Base-by-base conservation (phyloP, 2,113 vertebrate genomes). In the Rhea americana region DNA sequence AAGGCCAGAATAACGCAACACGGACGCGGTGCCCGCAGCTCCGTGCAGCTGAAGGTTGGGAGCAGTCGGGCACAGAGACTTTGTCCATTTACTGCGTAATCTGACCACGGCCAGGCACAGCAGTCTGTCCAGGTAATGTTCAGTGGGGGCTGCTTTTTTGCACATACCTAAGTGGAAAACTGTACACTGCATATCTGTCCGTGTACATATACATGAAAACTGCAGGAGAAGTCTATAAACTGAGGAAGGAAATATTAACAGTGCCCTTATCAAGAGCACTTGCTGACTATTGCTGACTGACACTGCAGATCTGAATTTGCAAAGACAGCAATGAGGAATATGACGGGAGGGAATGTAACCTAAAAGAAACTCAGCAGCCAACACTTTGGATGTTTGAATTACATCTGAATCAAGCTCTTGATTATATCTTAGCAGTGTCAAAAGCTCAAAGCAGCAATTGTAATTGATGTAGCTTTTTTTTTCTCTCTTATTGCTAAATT, bases 391-490 rank as follows among this genome's bases (percentile, higher is more conserved):
- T 89, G 83, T 83, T 83, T 79, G 92, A 94, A 71, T 85, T 93
- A 58, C 53, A 93, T 82, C 81, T 81, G 84, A 92, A 87, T 87
- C 82, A 45, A 87, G 86, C 86, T 84, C 92, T 87, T 87, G 67
- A 72, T 97, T 94, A 91, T 91, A 87, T 85, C 80, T 89, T 65
- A 85, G 92, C 71, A 81, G 91, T 71, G 22, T 91, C 30, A 79
- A 78, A 79, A 94, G 93, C 96, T 94, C 20, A 45, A 71, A 85
- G 96, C 53, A 63, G 95, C 74, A 41, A 84, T 67, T 95, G 81
- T 84, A 94, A 95, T 71, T 88, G 90, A 92, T 62, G 91, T 85
- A 4, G 28, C 83, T 12, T 13, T 5, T 4, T 0, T 7, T 32
- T 70, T 62, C 66, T 58, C 35, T 32, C 56, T 11, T 58, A 43